Base-by-base conservation (phyloP, 2,888 invertebrate genomes). In the Xanthia icteritia region DNA sequence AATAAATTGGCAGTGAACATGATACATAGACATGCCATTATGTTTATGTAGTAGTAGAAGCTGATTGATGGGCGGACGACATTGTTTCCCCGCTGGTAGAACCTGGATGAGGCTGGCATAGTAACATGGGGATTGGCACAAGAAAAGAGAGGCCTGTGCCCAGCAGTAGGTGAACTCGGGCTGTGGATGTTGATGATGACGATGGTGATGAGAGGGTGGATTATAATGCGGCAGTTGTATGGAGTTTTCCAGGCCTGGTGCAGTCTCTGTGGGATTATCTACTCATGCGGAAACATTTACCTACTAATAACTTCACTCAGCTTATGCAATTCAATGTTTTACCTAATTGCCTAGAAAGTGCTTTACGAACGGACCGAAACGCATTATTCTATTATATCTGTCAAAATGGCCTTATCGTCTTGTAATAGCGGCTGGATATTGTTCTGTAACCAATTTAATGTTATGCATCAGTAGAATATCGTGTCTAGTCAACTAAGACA, bases 261-360 rank as follows among this genome's bases (percentile, higher is more conserved):
- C 1, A 3, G 42, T 61, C n/a, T 63, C 39, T 67, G 4, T 4
- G 5, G 8, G n/a, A 71, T 27, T 51, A 79, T 39, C 68, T 61
- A 54, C 31, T 45, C 51, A 69, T 69, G 81, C 81, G 54, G 77
- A 72, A 61, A 65, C 80, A 71, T 42, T 79, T 36, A 51, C 58
- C 11, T 2, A 66, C 42, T 63, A 76, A 83, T 68, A 68, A 65
- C 64, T 66, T 36, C 31, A 58, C 58, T 58, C 13, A 51, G 63
- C 65, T 84, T 79, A 79, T 48, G 39, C 64, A 82, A 77, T 58
- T 42, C 11, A 15, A 70, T 60, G 71, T 64, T 85, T 58, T 72
- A 72, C 74, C 74, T 74, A 84, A 83, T 84, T 83, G 69, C 20
- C 11, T 81, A 76, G 77, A 73, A 84, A 84, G 68, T 68, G 67